Conservation (phyloP, 2,888 invertebrate genomes). For the Melinaea menophilus region DNA sequence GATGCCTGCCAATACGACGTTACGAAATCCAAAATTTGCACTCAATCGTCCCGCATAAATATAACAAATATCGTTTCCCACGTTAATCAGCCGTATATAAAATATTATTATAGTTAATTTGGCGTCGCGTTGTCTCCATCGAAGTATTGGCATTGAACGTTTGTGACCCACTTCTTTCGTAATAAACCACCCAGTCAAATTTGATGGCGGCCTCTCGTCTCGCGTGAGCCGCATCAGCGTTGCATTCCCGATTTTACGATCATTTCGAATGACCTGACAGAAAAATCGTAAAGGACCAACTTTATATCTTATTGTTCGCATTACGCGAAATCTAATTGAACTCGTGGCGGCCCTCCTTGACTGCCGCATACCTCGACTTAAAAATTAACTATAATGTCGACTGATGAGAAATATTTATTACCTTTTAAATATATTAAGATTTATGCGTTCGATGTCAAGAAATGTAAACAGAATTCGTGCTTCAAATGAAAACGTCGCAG, state of each 20-base stretch:
- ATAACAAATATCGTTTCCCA: slow-evolving; percentile 38
- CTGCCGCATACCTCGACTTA: slow-evolving; percentile 60
- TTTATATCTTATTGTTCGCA: slow-evolving; percentile 77
- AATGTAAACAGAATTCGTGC: neutral
- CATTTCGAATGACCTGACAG: slow-evolving; percentile 66
- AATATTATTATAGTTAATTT: slow-evolving; percentile 15
- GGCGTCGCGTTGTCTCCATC: slow-evolving; percentile 34
- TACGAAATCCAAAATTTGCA: slow-evolving; percentile 53
- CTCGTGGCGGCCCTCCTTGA: slow-evolving; percentile 60
- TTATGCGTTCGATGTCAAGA: slow-evolving; percentile 40
- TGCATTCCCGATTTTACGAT: slow-evolving; percentile 72
- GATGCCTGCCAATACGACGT: slow-evolving; percentile 53
- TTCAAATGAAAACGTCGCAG: slow-evolving; percentile 8
- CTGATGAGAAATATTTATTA: slow-evolving; percentile 59
- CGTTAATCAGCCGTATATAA: slow-evolving; percentile 35
- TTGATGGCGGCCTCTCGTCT: slow-evolving; percentile 48
- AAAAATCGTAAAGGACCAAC: slow-evolving; percentile 69
- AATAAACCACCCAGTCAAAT: slow-evolving; percentile 67
- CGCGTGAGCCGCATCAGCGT: slow-evolving; percentile 59
- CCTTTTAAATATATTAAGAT: slow-evolving; percentile 64
- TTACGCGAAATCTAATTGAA: slow-evolving; percentile 77
- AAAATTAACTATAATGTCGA: slow-evolving; percentile 55
- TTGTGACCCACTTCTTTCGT: slow-evolving; percentile 64
- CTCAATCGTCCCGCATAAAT: slow-evolving; percentile 48
- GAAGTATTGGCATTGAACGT: slow-evolving; percentile 26